Base-by-base conservation (phyloP, 2,888 invertebrate species). In the Chymomyza caudatula region DNA sequence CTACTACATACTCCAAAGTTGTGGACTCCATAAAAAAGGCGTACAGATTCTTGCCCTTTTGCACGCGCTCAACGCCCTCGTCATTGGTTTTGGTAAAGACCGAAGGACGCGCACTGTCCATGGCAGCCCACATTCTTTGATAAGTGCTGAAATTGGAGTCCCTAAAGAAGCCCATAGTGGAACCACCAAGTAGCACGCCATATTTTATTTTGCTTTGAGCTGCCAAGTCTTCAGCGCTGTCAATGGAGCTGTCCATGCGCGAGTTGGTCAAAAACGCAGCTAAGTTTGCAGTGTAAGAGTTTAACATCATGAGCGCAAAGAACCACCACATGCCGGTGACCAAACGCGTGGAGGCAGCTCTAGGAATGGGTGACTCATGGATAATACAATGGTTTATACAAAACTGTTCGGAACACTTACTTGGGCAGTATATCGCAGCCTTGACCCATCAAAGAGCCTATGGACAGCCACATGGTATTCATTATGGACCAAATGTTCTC, bases 21-120 rank as follows among this genome's bases (percentile, higher is more conserved):
- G 97, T 96, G 4, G 97, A 98, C 91, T 99, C 99, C 97, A 98
- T 98, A 53, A 99, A 92, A 89, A 95, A 99, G 2, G 99, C 99
- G 89, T 97, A 99, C 61, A 92, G 92, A 59, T 95, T 93, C 89
- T 95, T 95, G 49, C 93, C 94, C 89, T 94, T 94, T 60, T 93
- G 85, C 0, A 98, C 98, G 67, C 96, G 92, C 13, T 96, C 95
- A 0, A 97, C 94, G 0, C 98, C 98, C 85, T 97, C 96, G 52
- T 94, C 93, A 88, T 97, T 98, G 85, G 92, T 94, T 67, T 92
- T 93, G 8, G 95, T 94, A 89, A 97, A 97, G 0, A 97, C 96
- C 0, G 94, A 93, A 0, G 97, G 97, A 37, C 94, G 92, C 0
- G 96, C 93, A 5, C 95, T 93, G 76, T 95, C 95, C 98, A 98